Base-by-base conservation (phyloP, 2,888 invertebrate genomes). In the Drosophila greeni region DNA sequence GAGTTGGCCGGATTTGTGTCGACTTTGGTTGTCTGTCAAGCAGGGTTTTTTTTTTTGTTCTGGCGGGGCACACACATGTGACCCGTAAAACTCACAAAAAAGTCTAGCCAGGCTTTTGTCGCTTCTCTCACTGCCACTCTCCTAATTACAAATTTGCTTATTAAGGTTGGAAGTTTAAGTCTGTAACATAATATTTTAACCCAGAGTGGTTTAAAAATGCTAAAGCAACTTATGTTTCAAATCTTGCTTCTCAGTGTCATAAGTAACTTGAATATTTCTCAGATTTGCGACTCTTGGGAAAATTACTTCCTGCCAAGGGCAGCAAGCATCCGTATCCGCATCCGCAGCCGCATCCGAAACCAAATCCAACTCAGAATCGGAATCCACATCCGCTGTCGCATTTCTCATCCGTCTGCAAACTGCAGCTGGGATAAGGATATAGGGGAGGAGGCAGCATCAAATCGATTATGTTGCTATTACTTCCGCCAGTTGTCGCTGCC, bases 391-490 rank as follows among this genome's bases (percentile, higher is more conserved):
- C 66, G 42, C 37, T 54, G 69, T 49, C 73, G 65, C 43, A 58
- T 54, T 56, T 34, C 59, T 31, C 59, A 74, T 74, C 68, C 73
- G 67, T 55, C 73, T 43, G 75, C 73, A 77, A 80, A 69, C 70
- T 79, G 78, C 73, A 73, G 70, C 71, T 34, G 59, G 57, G 55
- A 31, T 9, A 29, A 29, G 26, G 26, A 5, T 1, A 43, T n/a
- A 43, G 36, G 36, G 59, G 24, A 57, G 45, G 31, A 58, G 33
- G 58, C 34, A 42, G 34, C 43, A 45, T 42, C 82, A 78, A 83
- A 83, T 81, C 80, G 80, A 81, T 83, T 81, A 82, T 78, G 80
- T 78, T 84, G 78, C 82, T 82, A 82, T 84, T 82, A 84, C 77
- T 84, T 82, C 82, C 81, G 76, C 74, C 79, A 78, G 74, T 69